Evolutionary conservation across 2,888 invertebrate genomes (phyloP).

Genomic region (Cyclophora albipunctata): DNA sequence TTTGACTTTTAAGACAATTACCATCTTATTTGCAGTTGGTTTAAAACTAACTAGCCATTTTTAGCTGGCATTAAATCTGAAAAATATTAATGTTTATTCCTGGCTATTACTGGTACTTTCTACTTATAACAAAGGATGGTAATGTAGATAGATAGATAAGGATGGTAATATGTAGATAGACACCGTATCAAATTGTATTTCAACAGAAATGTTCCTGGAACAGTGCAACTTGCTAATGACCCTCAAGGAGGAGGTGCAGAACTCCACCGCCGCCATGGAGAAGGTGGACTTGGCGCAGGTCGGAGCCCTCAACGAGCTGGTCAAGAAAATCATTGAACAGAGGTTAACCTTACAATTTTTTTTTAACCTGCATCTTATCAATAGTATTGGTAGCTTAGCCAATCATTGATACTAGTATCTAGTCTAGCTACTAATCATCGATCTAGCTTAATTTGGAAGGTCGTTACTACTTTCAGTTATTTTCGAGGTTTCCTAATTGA

Average conservation of each 20-base stretch:
- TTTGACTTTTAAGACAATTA: too few relatives aligned
- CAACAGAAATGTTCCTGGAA: conserved; percentile 44
- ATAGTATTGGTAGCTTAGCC: too few relatives aligned
- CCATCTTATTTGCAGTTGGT: background rate
- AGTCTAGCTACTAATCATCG: too few relatives aligned
- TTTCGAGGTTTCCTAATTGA: too few relatives aligned
- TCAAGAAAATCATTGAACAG: conserved; percentile 28
- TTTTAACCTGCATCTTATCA: background rate
- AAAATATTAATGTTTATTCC: background rate
- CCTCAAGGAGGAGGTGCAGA: conserved; percentile 42
- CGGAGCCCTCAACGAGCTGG: conserved; percentile 32
- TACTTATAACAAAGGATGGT: too few relatives aligned
- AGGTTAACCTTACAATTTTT: conserved; percentile 17
- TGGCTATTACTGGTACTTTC: background rate
- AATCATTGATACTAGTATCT: too few relatives aligned
- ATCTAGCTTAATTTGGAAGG: too few relatives aligned
- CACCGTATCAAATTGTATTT: background rate
- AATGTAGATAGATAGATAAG: too few relatives aligned
- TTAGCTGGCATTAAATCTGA: background rate
- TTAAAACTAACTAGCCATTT: background rate
- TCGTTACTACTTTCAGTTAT: too few relatives aligned
- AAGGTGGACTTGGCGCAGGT: conserved; percentile 27
- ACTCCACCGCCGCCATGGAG: conserved; percentile 31
- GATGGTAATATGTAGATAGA: too few relatives aligned
- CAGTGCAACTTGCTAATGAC: conserved; percentile 38